These are phyloP conservation scores for Penaeus chinensis DNA, from an alignment of 1,140 invertebrate genomes.

Conservation along the genomic window DNA sequence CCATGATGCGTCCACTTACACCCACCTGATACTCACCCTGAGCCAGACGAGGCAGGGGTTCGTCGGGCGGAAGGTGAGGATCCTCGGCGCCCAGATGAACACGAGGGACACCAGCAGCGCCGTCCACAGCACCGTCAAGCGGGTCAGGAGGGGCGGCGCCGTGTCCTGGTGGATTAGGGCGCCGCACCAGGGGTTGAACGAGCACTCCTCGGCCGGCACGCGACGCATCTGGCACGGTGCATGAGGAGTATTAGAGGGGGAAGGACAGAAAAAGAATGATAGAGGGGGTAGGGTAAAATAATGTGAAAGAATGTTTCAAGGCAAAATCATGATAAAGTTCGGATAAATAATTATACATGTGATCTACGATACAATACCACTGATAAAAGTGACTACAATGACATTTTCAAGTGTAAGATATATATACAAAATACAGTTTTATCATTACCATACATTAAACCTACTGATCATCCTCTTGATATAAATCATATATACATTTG, in stretches of 20 bases:
- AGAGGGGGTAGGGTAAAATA: neutral
- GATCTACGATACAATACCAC: no score
- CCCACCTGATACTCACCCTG: conserved; percentile 18
- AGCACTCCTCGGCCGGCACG: conserved; percentile 28
- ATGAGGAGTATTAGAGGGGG: neutral
- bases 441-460: no score
- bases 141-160: conserved; percentile 36
- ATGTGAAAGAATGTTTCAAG: no score
- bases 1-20: no score
- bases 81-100: conserved; percentile 24
- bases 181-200: conserved; percentile 44
- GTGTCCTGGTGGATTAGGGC: conserved; percentile 19
- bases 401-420: no score
- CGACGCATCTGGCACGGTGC: neutral
- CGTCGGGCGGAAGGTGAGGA: conserved; percentile 38
- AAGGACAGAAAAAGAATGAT: neutral
- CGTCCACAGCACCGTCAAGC: conserved; percentile 22
- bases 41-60: conserved; percentile 14
- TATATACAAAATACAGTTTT: no score
- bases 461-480: no score
- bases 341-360: no score
- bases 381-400: no score
- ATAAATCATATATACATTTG: no score
- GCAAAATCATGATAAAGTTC: no score
- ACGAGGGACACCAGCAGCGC: conserved; percentile 28